These are phyloP conservation scores for Ceratina calcarata DNA, from an alignment of 1,140 invertebrate species.

Conservation along the genomic window DNA sequence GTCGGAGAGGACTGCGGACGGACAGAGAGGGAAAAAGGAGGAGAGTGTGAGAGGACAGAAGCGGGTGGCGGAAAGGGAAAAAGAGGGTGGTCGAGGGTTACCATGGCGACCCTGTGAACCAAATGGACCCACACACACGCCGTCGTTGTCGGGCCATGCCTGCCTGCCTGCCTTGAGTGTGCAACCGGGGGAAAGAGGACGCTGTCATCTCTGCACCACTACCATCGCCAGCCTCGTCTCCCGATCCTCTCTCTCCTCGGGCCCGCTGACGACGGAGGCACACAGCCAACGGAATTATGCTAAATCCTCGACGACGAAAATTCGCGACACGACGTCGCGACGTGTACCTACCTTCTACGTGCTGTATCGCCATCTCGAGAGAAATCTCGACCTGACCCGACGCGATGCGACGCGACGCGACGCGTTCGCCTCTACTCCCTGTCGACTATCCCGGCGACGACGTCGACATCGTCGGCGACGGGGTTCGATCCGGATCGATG, in stretches of 20 bases:
- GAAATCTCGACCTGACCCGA: constrained; percentile 46
- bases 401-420: constrained; percentile 8
- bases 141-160: constrained; percentile 65
- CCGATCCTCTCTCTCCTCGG: constrained; percentile 5
- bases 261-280: constrained; percentile 33
- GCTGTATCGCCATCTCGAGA: constrained; percentile 58
- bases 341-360: constrained; percentile 56
- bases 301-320: constrained; percentile 70
- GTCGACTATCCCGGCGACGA: constrained; percentile 21
- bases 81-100: constrained; percentile 73
- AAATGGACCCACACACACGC: constrained; percentile 74
- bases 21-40: neutral
- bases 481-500: constrained; percentile 54
- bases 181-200: constrained; percentile 53
- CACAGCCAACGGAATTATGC: constrained; percentile 68
- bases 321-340: constrained; percentile 65
- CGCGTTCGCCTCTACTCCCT: neutral
- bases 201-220: constrained; percentile 49
- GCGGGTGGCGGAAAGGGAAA: constrained; percentile 63
- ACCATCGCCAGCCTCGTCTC: constrained; percentile 44
- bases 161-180: constrained; percentile 60
- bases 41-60: constrained; percentile 36
- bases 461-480: neutral
- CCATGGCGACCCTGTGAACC: constrained; percentile 74
- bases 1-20: neutral